phyloP scores from a whole-genome alignment of 2,113 vertebrate species.

The Phrynosoma blainvillii region DNA sequence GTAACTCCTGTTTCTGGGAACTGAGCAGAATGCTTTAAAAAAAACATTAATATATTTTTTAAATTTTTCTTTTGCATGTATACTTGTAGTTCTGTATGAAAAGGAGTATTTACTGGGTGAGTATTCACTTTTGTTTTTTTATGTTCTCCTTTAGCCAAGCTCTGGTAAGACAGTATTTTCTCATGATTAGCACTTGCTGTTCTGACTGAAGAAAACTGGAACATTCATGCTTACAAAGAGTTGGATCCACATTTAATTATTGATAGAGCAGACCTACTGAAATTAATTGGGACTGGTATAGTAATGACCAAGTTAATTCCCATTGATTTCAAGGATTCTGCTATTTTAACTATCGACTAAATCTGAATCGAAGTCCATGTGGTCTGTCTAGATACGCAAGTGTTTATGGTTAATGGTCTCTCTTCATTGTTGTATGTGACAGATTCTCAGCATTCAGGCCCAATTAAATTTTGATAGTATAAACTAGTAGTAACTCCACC shows the following conservation, averaged over 20 bases:
- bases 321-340: not conserved
- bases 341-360: not conserved
- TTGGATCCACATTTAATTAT: not conserved
- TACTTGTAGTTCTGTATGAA: slow-evolving; percentile 62
- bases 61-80: slow-evolving; percentile 55
- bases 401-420: not conserved
- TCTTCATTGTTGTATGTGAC: not conserved
- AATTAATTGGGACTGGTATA: not conserved
- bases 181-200: not conserved
- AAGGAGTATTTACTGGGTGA: slow-evolving; percentile 69
- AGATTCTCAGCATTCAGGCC: not conserved
- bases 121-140: slow-evolving; percentile 14
- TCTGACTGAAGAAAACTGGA: not conserved
- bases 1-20: not conserved
- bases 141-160: not conserved
- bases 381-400: not conserved
- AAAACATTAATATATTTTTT: slow-evolving; percentile 3
- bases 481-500: not conserved
- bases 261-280: not conserved
- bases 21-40: not conserved
- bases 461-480: not conserved
- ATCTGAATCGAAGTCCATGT: not conserved
- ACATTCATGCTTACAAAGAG: not conserved
- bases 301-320: not conserved
- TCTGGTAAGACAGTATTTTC: not conserved